phyloP scores from a whole-genome alignment of 2,797 vertebrate genomes.

The Spinibarbus caldwelli region DNA sequence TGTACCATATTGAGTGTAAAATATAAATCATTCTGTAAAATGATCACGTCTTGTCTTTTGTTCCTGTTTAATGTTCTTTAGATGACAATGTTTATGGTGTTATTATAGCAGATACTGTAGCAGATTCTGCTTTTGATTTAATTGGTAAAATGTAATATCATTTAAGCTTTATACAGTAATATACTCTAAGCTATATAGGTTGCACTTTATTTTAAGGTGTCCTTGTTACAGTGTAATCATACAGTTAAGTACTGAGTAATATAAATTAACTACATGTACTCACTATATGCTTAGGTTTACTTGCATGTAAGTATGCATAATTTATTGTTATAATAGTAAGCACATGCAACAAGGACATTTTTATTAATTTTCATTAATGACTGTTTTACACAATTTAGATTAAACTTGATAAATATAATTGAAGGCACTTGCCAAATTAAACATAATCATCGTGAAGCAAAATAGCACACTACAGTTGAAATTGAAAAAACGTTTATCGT shows the following conservation, averaged over 20 bases:
- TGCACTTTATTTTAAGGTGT: too few species aligned
- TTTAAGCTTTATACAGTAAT: too few species aligned
- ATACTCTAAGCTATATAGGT: too few species aligned
- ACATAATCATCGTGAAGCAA: background rate
- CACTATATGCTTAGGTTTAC: background rate
- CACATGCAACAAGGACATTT: background rate
- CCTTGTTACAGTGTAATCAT: too few species aligned
- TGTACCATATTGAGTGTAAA: slow-evolving; percentile 43
- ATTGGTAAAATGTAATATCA: background rate
- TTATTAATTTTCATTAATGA: background rate
- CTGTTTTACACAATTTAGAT: background rate
- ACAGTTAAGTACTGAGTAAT: too few species aligned
- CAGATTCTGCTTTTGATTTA: background rate
- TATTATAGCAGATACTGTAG: background rate
- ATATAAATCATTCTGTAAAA: slow-evolving; percentile 41
- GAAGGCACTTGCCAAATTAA: background rate
- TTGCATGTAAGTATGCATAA: too few species aligned
- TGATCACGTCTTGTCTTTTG: background rate
- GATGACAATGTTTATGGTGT: too few species aligned
- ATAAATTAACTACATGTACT: background rate
- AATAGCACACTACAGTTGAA: background rate
- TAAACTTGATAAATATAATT: background rate
- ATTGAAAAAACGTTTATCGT: too few species aligned
- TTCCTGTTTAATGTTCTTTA: background rate
- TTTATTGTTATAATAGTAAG: background rate